Conservation (phyloP, 2,888 invertebrate genomes). For the Pandemis heparana region DNA sequence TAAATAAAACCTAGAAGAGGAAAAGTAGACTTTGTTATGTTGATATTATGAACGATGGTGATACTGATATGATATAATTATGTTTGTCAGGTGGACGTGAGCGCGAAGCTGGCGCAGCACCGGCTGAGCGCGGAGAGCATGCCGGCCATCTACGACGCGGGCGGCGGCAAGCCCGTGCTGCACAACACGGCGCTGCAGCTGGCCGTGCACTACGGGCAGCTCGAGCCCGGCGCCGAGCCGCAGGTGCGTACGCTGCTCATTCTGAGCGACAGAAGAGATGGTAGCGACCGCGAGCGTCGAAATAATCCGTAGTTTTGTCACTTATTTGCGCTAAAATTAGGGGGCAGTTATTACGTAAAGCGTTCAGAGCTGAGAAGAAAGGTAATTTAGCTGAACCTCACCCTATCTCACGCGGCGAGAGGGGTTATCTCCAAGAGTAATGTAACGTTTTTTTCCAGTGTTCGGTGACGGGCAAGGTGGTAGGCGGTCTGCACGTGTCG, state of each 20-base stretch:
- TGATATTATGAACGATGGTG: not conserved
- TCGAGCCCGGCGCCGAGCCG: slow-evolving; percentile 49
- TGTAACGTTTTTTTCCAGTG: slow-evolving; percentile 57
- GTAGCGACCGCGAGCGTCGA: too few species aligned
- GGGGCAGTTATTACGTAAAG: too few species aligned
- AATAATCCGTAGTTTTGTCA: too few species aligned
- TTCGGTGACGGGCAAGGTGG: slow-evolving; percentile 91
- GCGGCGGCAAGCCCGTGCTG: slow-evolving; percentile 93
- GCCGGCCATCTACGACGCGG: slow-evolving; percentile 90
- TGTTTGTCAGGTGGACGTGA: slow-evolving; percentile 70
- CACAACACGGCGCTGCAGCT: slow-evolving; percentile 95
- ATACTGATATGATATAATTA: not conserved
- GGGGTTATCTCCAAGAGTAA: too few species aligned
- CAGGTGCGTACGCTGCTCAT: slow-evolving; percentile 43
- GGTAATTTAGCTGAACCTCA: too few species aligned
- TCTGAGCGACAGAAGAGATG: too few species aligned
- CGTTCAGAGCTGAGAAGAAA: too few species aligned
- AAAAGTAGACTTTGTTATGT: not conserved
- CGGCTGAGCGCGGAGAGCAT: slow-evolving; percentile 76
- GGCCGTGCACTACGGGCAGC: slow-evolving; percentile 81
- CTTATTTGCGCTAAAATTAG: too few species aligned
- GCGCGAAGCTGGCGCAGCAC: slow-evolving; percentile 60
- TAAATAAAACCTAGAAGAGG: too few species aligned
- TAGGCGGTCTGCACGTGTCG: slow-evolving; percentile 94
- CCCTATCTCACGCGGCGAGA: too few species aligned